phyloP scores from a whole-genome alignment of 53 echinoderm and acorn worm genomes.

The Zoroaster sp. region DNA sequence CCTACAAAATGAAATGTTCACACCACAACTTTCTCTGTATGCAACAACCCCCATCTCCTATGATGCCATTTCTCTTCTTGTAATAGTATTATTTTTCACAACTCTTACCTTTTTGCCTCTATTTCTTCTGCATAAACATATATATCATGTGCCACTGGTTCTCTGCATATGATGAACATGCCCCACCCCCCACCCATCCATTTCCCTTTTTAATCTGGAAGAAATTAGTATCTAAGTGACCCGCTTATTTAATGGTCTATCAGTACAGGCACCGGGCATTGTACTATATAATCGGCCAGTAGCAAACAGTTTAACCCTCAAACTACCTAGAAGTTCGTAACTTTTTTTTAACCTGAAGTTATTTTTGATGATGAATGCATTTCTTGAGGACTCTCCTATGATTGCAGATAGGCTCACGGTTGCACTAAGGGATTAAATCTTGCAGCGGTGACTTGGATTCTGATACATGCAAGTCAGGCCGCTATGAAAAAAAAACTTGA shows the following conservation, averaged over 20 bases:
- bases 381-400: conserved; percentile 16
- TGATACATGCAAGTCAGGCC: conserved; percentile 50
- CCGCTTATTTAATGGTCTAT: background rate
- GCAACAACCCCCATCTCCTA: no score
- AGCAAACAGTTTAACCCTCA: conserved; percentile 49
- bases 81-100: no score
- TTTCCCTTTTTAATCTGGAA: background rate
- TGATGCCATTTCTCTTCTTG: no score
- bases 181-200: background rate
- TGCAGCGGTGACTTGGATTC: conserved; percentile 24
- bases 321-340: conserved; percentile 20
- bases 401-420: conserved; percentile 30
- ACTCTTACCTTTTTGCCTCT: no score
- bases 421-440: background rate
- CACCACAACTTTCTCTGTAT: no score
- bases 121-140: no score
- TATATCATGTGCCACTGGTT: no score
- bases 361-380: conserved; percentile 41
- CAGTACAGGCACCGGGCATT: conserved; percentile 55
- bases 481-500: background rate
- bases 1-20: no score
- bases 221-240: background rate
- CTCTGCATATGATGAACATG: no score
- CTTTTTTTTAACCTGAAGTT: conserved; percentile 14
- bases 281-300: conserved; percentile 28